Conservation (phyloP, 2,797 vertebrate genomes). For the Melanotaenia boesemani region DNA sequence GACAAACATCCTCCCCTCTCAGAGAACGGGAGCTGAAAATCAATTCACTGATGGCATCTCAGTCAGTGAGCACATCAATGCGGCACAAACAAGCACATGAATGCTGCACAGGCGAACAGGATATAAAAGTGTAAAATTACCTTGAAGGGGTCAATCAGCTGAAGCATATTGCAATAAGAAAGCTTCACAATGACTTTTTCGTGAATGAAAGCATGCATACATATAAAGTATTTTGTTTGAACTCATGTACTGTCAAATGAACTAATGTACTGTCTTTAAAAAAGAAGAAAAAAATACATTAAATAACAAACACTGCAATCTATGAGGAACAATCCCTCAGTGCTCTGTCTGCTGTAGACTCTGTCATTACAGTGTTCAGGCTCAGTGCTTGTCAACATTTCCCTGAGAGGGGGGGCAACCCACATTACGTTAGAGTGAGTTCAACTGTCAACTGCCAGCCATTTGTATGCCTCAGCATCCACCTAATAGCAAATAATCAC, state of each 20-base stretch:
- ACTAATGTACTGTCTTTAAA: slow-evolving; percentile 18
- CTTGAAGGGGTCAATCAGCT: slow-evolving; percentile 48
- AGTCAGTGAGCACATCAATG: slow-evolving; percentile 74
- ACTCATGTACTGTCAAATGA: slow-evolving; percentile 21
- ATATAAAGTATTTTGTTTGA: slow-evolving; percentile 16
- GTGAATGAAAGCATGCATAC: slow-evolving; percentile 15
- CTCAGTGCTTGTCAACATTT: slow-evolving; percentile 78
- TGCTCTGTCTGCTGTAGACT: slow-evolving; percentile 57
- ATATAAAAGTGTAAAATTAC: slow-evolving; percentile 52
- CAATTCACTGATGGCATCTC: slow-evolving; percentile 82
- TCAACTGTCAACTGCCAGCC: slow-evolving; percentile 85
- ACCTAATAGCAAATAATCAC: slow-evolving; percentile 89
- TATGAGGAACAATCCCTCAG: slow-evolving; percentile 67
- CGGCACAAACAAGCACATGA: slow-evolving; percentile 68
- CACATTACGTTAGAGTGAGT: slow-evolving; percentile 81
- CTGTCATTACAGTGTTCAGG: slow-evolving; percentile 80
- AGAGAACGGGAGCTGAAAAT: slow-evolving; percentile 79
- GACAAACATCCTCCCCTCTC: slow-evolving; percentile 80
- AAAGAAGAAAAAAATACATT: slow-evolving; percentile 41
- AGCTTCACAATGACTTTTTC: slow-evolving; percentile 8
- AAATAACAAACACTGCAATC: slow-evolving; percentile 59
- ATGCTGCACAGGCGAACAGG: slow-evolving; percentile 35
- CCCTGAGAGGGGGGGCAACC: slow-evolving; percentile 72
- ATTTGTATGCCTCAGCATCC: slow-evolving; percentile 86
- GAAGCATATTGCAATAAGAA: slow-evolving; percentile 20